A percentile compares a stretch with the other conserved stretches of the same genome.
phyloP scores from a whole-genome alignment of 2,113 vertebrate genomes.

The Aspiorhynchus laticeps region DNA sequence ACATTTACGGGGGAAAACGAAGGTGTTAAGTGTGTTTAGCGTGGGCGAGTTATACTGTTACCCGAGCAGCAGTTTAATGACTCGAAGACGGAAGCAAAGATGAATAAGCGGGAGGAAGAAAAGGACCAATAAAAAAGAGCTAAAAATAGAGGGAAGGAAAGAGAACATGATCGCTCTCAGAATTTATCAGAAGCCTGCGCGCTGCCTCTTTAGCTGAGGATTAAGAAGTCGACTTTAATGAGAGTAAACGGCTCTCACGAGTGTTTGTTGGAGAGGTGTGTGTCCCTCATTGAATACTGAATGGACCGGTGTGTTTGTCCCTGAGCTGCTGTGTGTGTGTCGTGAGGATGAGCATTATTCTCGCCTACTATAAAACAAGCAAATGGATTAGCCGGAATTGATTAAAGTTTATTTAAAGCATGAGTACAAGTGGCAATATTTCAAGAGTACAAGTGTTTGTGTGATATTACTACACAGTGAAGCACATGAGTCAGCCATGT shows the following conservation, averaged over 20 bases:
- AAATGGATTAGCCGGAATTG: slow-evolving; percentile 59
- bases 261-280: slow-evolving; percentile 26
- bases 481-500: slow-evolving; percentile 22
- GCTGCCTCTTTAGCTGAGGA: slow-evolving; percentile 19
- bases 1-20: neutral
- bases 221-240: slow-evolving; percentile 39
- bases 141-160: slow-evolving; percentile 36
- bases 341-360: slow-evolving; percentile 6
- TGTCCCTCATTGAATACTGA: slow-evolving; percentile 43
- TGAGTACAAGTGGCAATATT: slow-evolving; percentile 51
- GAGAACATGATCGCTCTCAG: slow-evolving; percentile 24
- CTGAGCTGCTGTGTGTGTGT: slow-evolving; percentile 32
- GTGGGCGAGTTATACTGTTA: slow-evolving; percentile 19
- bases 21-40: slow-evolving; percentile 44
- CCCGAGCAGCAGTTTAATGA: slow-evolving; percentile 44
- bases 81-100: slow-evolving; percentile 35
- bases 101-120: neutral
- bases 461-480: slow-evolving; percentile 51
- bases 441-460: slow-evolving; percentile 47
- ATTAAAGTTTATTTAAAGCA: slow-evolving; percentile 65
- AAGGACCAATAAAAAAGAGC: slow-evolving; percentile 11
- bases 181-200: slow-evolving; percentile 9
- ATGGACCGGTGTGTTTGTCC: slow-evolving; percentile 36
- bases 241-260: slow-evolving; percentile 26
- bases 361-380: slow-evolving; percentile 49